Evolutionary conservation across 2,113 vertebrate genomes (phyloP).

Genomic region (Coptodon bakossiorum): DNA sequence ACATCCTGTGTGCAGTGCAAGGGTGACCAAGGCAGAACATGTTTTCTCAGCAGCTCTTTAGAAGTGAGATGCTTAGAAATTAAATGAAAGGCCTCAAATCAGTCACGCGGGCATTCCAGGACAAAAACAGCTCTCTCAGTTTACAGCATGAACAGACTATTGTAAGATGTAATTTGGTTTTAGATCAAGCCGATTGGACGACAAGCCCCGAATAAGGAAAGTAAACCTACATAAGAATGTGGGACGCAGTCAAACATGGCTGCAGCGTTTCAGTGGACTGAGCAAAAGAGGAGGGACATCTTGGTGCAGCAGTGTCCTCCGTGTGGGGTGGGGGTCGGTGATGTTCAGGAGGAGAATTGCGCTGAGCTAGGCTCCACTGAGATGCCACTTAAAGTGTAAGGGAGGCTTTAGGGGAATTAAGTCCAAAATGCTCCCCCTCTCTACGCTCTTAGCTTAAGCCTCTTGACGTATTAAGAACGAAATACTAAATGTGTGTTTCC

Average conservation of each 20-base stretch:
- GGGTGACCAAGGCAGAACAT: background rate
- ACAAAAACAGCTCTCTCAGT: background rate
- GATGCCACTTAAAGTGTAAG: background rate
- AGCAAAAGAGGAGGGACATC: background rate
- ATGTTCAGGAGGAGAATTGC: background rate
- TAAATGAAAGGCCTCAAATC: background rate
- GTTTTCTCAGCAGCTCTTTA: background rate
- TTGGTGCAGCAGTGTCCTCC: background rate
- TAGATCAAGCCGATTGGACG: background rate
- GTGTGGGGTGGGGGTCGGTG: background rate
- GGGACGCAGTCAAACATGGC: background rate
- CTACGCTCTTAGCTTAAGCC: background rate
- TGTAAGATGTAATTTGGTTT: background rate
- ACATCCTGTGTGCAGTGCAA: background rate
- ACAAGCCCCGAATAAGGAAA: background rate
- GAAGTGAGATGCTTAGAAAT: background rate
- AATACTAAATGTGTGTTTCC: background rate
- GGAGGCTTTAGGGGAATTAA: constrained; percentile 25
- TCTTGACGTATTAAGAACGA: background rate
- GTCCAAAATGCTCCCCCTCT: background rate
- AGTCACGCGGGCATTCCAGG: background rate
- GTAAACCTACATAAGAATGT: background rate
- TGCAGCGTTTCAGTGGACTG: background rate
- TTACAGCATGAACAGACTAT: background rate
- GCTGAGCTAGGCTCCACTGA: background rate